These are phyloP conservation scores for Romanogobio albipinnatus DNA, from an alignment of 2,113 vertebrate genomes.

Conservation along the genomic window DNA sequence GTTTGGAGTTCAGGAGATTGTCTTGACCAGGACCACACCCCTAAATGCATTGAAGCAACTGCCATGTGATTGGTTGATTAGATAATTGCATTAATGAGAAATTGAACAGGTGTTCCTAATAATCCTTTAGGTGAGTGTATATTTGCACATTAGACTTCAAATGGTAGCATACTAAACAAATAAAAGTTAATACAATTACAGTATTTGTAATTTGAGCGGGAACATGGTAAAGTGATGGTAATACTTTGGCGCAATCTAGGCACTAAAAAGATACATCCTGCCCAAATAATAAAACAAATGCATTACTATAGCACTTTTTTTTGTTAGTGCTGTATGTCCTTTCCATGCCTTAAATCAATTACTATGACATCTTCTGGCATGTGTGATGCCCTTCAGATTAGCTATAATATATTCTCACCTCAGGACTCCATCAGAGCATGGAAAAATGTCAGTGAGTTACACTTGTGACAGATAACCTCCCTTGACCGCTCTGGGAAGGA, in stretches of 20 bases:
- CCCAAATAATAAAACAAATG: not conserved
- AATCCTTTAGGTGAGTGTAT: no score
- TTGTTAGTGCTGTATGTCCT: not conserved
- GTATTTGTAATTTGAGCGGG: not conserved
- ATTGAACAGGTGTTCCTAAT: no score
- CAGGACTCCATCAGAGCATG: slow-evolving; percentile 34
- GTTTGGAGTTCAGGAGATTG: no score
- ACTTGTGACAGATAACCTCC: slow-evolving; percentile 53
- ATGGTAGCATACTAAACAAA: not conserved
- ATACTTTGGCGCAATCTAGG: not conserved
- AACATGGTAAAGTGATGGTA: not conserved
- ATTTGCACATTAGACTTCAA: not conserved
- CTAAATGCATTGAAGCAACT: no score
- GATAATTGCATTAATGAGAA: no score
- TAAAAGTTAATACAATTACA: not conserved
- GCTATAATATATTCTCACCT: slow-evolving; percentile 54
- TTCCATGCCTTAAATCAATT: not conserved
- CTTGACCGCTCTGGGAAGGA: slow-evolving; percentile 44
- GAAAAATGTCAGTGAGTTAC: slow-evolving; percentile 11
- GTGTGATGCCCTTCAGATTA: slow-evolving; percentile 41
- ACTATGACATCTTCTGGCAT: slow-evolving; percentile 9
- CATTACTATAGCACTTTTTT: not conserved
- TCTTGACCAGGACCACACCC: no score
- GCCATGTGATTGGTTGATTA: no score
- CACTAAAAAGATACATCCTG: not conserved